phyloP scores from a whole-genome alignment of 2,797 vertebrate genomes.

The Coregonus sp. region DNA sequence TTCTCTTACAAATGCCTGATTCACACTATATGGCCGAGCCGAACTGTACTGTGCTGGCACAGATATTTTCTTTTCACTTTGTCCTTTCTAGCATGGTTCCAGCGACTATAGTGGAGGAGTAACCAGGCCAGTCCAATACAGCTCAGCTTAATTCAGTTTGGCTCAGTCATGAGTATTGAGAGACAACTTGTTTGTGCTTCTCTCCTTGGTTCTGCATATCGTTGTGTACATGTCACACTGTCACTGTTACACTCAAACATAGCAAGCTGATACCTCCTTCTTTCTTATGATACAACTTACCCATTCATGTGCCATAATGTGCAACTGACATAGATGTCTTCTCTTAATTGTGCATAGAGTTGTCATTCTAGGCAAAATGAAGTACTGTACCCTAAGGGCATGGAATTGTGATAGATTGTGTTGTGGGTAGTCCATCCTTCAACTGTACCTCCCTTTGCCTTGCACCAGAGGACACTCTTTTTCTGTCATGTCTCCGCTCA shows the following conservation, averaged over 20 bases:
- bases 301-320: slow-evolving; percentile 23
- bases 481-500: slow-evolving; percentile 9
- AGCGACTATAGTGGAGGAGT: not conserved
- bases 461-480: slow-evolving; percentile 20
- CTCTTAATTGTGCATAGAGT: slow-evolving; percentile 6
- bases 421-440: slow-evolving; percentile 7
- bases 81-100: too few relatives aligned
- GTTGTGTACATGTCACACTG: slow-evolving; percentile 15
- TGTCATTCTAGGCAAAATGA: slow-evolving; percentile 12
- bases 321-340: slow-evolving; percentile 13
- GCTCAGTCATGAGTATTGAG: not conserved
- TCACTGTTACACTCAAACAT: not conserved
- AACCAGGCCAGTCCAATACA: not conserved
- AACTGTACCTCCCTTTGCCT: slow-evolving; percentile 4
- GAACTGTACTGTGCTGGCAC: too few relatives aligned
- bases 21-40: too few relatives aligned
- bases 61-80: too few relatives aligned
- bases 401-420: slow-evolving; percentile 14
- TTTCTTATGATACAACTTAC: slow-evolving; percentile 10
- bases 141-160: not conserved
- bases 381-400: slow-evolving; percentile 1
- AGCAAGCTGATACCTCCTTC: slow-evolving; percentile 10
- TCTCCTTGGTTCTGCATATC: slow-evolving; percentile 1
- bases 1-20: not conserved
- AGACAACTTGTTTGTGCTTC: not conserved